Conservation (phyloP, 2,888 invertebrate species). For the Acrobasis repandana region DNA sequence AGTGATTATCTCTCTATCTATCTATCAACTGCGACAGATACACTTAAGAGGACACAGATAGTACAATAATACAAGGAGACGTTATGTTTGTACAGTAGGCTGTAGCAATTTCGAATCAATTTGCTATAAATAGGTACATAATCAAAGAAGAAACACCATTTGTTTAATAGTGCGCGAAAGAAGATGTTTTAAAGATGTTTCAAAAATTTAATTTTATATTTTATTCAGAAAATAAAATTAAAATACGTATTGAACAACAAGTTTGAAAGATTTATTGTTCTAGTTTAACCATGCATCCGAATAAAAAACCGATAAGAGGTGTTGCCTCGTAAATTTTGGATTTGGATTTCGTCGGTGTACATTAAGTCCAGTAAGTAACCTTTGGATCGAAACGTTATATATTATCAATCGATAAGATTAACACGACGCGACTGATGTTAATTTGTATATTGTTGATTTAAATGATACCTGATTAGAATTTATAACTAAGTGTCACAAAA, state of each 20-base stretch:
- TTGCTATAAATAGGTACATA: too few relatives aligned
- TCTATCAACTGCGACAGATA: too few relatives aligned
- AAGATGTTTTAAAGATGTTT: too few relatives aligned
- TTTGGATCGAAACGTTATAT: conserved; percentile 11
- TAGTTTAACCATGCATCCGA: background rate
- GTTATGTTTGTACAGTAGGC: too few relatives aligned
- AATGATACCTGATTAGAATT: conserved; percentile 3
- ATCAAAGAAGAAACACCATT: too few relatives aligned
- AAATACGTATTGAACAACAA: background rate
- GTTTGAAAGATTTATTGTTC: conserved; percentile 5
- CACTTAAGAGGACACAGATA: too few relatives aligned
- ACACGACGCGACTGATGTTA: background rate
- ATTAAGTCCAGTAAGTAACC: conserved; percentile 18
- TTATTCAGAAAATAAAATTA: too few relatives aligned
- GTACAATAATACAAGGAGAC: too few relatives aligned
- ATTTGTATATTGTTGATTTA: background rate
- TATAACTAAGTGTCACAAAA: background rate
- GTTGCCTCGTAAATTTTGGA: conserved; percentile 12
- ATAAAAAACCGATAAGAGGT: conserved; percentile 16
- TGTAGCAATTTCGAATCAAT: too few relatives aligned
- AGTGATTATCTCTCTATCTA: too few relatives aligned
- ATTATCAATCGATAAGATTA: conserved; percentile 13
- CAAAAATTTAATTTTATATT: too few relatives aligned
- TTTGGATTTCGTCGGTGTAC: background rate
- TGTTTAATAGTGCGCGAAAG: too few relatives aligned